Evolutionary conservation across 1,140 invertebrate species (phyloP).

Genomic region (Sitophilus oryzae): DNA sequence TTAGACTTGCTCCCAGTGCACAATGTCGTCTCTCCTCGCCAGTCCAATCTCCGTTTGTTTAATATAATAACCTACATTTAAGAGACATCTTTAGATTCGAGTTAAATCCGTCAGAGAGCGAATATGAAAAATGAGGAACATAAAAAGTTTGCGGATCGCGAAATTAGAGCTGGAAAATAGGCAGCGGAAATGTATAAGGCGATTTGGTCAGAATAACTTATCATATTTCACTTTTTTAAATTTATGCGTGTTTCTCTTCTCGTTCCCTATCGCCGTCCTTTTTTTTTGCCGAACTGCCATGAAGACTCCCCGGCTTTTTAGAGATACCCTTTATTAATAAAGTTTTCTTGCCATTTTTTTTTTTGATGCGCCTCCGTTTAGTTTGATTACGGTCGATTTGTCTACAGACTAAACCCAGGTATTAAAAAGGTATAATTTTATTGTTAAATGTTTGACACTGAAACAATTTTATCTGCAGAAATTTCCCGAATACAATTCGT

Average conservation of each 20-base stretch:
- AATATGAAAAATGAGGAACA: constrained; percentile 23
- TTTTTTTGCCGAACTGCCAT: not conserved
- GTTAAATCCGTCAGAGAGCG: constrained; percentile 13
- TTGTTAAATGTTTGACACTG: not conserved
- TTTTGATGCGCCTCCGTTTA: not conserved
- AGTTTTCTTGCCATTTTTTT: constrained; percentile 23
- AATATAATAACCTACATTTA: constrained; percentile 15
- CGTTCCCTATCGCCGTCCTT: too few species aligned
- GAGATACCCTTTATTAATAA: constrained; percentile 25
- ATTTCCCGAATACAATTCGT: too few species aligned
- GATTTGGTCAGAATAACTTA: constrained; percentile 25
- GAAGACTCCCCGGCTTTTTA: not conserved
- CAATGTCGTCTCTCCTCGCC: not conserved
- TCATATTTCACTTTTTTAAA: constrained; percentile 28
- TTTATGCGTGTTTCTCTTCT: constrained; percentile 21
- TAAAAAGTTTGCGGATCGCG: constrained; percentile 27
- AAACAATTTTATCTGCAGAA: too few species aligned
- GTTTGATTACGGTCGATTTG: constrained; percentile 6
- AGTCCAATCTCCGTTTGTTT: constrained; percentile 10
- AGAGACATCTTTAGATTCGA: constrained; percentile 4
- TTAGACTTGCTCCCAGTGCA: not conserved
- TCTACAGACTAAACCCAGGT: not conserved
- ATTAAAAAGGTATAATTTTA: not conserved
- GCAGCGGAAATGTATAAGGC: constrained; percentile 27
- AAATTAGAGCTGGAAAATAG: constrained; percentile 27